Base-by-base conservation (phyloP, 37 sponge, comb jelly and placozoan genomes). In the Ephydatia muelleri region DNA sequence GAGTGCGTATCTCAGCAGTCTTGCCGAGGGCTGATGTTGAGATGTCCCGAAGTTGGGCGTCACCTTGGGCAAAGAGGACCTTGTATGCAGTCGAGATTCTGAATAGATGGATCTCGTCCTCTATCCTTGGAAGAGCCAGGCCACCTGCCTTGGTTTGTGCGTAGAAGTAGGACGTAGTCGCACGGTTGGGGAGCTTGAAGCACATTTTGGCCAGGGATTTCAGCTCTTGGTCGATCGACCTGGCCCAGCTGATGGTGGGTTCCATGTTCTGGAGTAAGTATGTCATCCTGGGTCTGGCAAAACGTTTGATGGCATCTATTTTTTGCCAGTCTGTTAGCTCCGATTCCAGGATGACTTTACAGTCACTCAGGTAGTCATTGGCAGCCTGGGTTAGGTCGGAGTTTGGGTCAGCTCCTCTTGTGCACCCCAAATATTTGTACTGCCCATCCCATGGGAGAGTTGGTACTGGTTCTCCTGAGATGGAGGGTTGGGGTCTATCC, bases 281-380 rank as follows among this genome's bases (percentile, higher is more conserved):
- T 26, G 38, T 31, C 27, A 47, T 48, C 37, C 65, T 78, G 38
- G 90, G 70, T 36, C 72, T 14, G 26, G 79, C 75, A 77, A 89
- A 89, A 25, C 25, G 49, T 35, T 76, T 72, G 75, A 80, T 80
- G 75, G 90, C 90, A 74, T 89, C 81, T 31, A 89, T 39, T 69
- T 89, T 89, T 68, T 84, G 90, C 90, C 90, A 89, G 49, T 84
- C 81, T 77, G 31, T 31, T 36, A 89, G 76, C 6, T 16, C 29
- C 38, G 72, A 70, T 47, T 38, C 27, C 14, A 28, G 21, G n/a
- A 88, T 82, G 16, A n/a, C 68, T 29, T 67, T 57, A 32, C 35
- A 31, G 23, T 32, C 77, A 9, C 21, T 22, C 29, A 75, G 27
- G 13, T 71, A 30, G n/a, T 69, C 37, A 0, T 82, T 70, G 14